Percentiles rank a stretch among this genome's conserved stretches.
phyloP scores from a whole-genome alignment of 2,113 vertebrate species.

The Acinonyx jubatus region DNA sequence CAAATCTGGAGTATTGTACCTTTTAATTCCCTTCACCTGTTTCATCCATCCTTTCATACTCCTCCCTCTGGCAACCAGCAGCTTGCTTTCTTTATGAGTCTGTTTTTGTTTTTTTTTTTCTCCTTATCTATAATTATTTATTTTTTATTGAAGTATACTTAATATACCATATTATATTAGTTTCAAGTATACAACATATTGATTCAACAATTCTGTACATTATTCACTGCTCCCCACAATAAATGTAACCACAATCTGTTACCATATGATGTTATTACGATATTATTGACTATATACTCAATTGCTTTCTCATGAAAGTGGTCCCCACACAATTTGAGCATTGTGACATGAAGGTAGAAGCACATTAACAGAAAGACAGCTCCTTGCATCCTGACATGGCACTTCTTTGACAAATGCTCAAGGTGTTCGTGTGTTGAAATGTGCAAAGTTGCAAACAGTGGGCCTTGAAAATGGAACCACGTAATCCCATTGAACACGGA shows the following conservation, averaged over 20 bases:
- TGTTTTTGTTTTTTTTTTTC: neutral
- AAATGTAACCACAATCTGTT: neutral
- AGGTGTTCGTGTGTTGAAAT: neutral
- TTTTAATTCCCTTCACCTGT: neutral
- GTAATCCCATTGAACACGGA: neutral
- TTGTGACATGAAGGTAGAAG: neutral
- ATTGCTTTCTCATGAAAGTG: neutral
- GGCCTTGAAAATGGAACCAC: neutral
- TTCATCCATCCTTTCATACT: neutral
- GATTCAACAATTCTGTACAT: neutral
- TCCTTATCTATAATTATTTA: neutral
- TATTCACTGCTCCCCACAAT: neutral
- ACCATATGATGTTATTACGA: neutral
- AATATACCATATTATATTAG: neutral
- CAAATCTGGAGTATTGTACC: neutral
- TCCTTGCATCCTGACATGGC: neutral
- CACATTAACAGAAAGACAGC: neutral
- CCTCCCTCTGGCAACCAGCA: neutral
- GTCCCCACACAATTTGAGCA: neutral
- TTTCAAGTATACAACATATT: neutral
- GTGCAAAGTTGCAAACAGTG: neutral
- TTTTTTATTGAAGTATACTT: neutral
- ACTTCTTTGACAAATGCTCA: neutral
- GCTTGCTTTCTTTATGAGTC: neutral
- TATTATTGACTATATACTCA: neutral